Conservation (phyloP, 2,797 vertebrate genomes). For the Mus spretus region DNA sequence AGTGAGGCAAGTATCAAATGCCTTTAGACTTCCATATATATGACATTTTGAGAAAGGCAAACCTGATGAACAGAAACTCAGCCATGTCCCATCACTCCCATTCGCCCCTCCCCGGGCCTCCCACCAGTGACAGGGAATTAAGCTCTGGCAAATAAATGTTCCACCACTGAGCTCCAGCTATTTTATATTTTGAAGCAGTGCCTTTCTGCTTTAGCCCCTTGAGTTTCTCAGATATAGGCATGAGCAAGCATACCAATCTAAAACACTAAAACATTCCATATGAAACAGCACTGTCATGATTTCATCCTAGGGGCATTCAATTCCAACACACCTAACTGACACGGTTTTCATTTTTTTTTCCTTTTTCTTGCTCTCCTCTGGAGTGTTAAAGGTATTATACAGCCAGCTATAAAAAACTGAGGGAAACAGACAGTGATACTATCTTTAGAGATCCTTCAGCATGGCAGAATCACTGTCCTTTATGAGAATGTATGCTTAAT, state of each 20-base stretch:
- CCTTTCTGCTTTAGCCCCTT: neutral
- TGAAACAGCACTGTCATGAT: neutral
- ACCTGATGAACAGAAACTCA: neutral
- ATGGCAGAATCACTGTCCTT: slow-evolving; percentile 10
- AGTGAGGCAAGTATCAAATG: neutral
- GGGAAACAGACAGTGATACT: neutral
- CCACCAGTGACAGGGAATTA: neutral
- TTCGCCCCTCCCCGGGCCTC: no score
- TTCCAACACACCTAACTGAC: neutral
- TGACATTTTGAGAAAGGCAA: neutral
- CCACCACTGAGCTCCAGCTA: neutral
- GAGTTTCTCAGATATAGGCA: neutral
- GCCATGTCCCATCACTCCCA: neutral
- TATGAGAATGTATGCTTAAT: neutral
- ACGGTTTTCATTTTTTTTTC: neutral
- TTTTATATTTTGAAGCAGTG: neutral
- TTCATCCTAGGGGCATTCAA: slow-evolving; percentile 24
- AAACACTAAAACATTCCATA: neutral
- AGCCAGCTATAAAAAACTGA: slow-evolving; percentile 13
- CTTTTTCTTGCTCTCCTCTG: neutral
- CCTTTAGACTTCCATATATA: neutral
- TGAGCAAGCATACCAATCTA: neutral
- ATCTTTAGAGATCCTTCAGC: slow-evolving; percentile 17
- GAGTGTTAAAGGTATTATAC: neutral
- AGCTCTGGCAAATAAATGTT: neutral